Conservation (phyloP, 2,113 vertebrate species). For the Brevimyrus niger region DNA sequence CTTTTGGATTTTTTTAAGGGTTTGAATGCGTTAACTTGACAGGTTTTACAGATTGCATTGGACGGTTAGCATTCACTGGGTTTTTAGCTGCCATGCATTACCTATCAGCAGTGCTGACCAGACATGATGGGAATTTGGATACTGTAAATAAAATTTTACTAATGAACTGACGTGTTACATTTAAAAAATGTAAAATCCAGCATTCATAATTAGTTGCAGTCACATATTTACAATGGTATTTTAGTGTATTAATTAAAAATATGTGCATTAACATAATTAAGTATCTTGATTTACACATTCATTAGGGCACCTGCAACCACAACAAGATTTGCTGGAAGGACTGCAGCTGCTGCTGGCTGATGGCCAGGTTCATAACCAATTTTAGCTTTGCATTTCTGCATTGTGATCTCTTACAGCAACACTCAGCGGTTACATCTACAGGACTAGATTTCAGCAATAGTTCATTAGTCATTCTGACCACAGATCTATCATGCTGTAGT, state of each 20-base stretch:
- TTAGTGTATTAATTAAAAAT: background rate
- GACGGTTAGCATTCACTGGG: background rate
- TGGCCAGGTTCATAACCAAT: background rate
- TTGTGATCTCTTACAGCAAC: background rate
- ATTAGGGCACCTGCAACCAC: constrained; percentile 1
- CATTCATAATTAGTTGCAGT: background rate
- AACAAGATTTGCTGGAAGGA: background rate
- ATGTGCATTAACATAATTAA: background rate
- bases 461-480: background rate
- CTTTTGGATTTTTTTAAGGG: background rate
- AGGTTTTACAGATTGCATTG: background rate
- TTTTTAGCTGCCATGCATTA: background rate
- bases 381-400: constrained; percentile 1
- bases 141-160: background rate
- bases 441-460: background rate
- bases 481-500: no score
- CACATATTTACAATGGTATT: background rate
- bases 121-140: background rate
- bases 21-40: background rate
- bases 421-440: background rate
- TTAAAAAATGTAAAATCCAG: background rate
- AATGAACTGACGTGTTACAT: background rate
- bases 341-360: constrained; percentile 7
- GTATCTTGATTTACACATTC: constrained; percentile 7
- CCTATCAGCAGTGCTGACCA: background rate